Conservation (phyloP, 2,113 vertebrate species). For the Pygoscelis adeliae region DNA sequence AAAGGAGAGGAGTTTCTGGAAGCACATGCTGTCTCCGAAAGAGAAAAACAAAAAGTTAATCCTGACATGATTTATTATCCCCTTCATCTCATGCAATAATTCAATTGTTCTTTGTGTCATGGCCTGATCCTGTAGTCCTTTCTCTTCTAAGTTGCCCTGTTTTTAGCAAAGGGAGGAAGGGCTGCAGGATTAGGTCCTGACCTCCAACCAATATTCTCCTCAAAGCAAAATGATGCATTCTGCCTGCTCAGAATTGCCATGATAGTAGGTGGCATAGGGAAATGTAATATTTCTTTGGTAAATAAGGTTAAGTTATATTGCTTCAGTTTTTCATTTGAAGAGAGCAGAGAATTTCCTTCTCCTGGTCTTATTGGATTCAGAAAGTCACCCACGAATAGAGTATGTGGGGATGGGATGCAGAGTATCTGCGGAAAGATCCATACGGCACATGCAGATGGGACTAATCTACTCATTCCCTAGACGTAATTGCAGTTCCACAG, state of each 20-base stretch:
- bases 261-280: background rate
- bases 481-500: conserved; percentile 28
- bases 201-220: background rate
- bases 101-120: background rate
- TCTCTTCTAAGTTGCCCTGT: background rate
- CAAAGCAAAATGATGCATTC: background rate
- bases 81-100: background rate
- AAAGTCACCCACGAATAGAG: background rate
- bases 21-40: background rate
- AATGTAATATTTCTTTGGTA: background rate
- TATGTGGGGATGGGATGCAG: background rate
- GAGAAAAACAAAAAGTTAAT: background rate
- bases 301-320: background rate
- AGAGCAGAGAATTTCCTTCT: background rate
- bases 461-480: background rate
- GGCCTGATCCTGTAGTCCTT: background rate
- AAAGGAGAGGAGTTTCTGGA: background rate
- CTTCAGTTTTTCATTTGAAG: background rate
- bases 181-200: background rate
- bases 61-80: background rate
- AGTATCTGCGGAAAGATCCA: background rate
- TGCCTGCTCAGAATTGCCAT: background rate
- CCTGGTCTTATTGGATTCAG: background rate
- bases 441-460: background rate
- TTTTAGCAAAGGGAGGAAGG: background rate